These are phyloP conservation scores for Apolygus lucorum DNA, from an alignment of 1,140 invertebrate genomes.

Conservation along the genomic window DNA sequence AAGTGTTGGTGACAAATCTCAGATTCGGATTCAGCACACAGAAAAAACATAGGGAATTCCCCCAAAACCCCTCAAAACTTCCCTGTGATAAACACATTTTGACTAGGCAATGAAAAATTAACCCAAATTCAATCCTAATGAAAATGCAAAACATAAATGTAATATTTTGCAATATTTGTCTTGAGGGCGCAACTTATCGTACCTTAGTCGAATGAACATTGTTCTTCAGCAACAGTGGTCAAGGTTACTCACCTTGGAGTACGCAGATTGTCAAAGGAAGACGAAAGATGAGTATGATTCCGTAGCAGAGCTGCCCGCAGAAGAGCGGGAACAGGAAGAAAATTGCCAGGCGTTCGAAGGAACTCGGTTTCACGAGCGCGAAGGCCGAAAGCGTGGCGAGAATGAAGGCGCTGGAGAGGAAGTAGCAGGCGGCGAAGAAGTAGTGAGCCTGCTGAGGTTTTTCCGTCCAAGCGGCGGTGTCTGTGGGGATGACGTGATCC, in stretches of 20 bases:
- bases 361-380: not conserved
- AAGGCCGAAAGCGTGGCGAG: not conserved
- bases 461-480: not conserved
- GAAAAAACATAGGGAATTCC: no score
- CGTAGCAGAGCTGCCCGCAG: not conserved
- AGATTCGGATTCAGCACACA: no score
- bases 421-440: not conserved
- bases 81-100: no score
- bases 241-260: not conserved
- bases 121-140: no score
- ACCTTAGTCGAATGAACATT: no score
- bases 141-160: no score
- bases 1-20: no score
- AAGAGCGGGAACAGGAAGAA: not conserved
- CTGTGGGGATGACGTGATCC: not conserved
- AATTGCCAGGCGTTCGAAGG: not conserved
- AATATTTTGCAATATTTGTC: no score
- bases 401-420: not conserved
- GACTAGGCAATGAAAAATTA: no score
- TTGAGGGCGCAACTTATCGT: no score
- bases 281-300: not conserved
- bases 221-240: no score
- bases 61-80: no score
- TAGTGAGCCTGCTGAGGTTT: not conserved
- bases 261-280: not conserved